Conservation (phyloP, 1,140 invertebrate genomes). For the Zaprionus kolodkinae region DNA sequence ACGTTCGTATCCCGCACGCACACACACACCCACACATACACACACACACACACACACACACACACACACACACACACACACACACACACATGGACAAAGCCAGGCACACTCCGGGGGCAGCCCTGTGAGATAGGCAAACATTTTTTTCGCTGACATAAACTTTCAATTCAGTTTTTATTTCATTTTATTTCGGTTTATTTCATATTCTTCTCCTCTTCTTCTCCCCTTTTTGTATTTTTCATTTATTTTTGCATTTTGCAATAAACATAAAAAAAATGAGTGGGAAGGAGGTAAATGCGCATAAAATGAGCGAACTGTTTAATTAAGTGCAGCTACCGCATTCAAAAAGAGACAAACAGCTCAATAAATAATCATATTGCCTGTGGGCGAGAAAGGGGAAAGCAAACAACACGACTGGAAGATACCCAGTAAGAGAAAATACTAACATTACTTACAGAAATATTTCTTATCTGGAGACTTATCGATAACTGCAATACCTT, state of each 20-base stretch:
- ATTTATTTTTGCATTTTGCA: slow-evolving; percentile 13
- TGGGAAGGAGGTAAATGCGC: background rate
- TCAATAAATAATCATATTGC: slow-evolving; percentile 5
- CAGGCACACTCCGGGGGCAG: slow-evolving; percentile 8
- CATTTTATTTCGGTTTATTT: slow-evolving; percentile 49
- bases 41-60: slow-evolving; percentile 40
- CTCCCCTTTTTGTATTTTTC: background rate
- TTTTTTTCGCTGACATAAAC: slow-evolving; percentile 75
- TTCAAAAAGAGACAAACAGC: background rate
- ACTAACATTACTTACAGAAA: background rate
- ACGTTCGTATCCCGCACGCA: slow-evolving; percentile 50
- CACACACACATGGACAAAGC: slow-evolving; percentile 18
- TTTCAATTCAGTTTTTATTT: slow-evolving; percentile 77
- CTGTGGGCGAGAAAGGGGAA: no score
- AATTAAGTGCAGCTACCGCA: background rate
- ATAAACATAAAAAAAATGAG: slow-evolving; percentile 22
- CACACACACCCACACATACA: slow-evolving; percentile 29
- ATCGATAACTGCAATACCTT: no score
- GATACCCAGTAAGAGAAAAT: background rate
- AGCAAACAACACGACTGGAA: background rate
- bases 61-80: slow-evolving; percentile 32
- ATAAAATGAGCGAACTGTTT: slow-evolving; percentile 4
- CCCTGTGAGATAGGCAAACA: slow-evolving; percentile 23
- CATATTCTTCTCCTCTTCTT: background rate
- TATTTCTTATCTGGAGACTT: no score